Conservation (phyloP, 2,797 vertebrate species). For the Leucoraja ocellata region DNA sequence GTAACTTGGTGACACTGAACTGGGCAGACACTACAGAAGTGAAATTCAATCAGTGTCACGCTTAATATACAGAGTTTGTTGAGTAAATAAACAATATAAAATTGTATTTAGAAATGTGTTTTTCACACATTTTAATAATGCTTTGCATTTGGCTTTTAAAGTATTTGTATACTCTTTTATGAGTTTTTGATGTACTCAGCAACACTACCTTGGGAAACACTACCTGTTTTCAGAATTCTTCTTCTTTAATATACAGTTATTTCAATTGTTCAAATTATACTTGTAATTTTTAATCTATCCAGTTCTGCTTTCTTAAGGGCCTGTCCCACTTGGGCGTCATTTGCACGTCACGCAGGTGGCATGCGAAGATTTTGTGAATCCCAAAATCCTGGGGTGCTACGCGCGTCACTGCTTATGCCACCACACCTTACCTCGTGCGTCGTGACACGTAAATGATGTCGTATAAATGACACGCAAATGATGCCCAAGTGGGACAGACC, state of each 20-base stretch:
- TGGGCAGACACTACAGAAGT: neutral
- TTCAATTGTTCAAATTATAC: neutral
- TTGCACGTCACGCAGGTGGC: too few relatives aligned
- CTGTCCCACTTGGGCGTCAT: too few relatives aligned
- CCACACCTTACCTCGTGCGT: too few relatives aligned
- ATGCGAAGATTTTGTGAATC: too few relatives aligned
- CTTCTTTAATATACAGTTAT: neutral
- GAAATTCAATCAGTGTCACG: neutral
- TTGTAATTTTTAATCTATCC: neutral
- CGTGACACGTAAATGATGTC: too few relatives aligned
- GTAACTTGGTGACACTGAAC: neutral
- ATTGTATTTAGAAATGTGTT: too few relatives aligned
- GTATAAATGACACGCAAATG: too few relatives aligned
- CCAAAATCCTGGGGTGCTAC: too few relatives aligned
- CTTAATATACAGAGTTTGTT: neutral
- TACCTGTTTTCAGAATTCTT: neutral
- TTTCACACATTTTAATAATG: neutral
- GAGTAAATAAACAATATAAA: neutral
- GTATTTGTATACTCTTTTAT: neutral
- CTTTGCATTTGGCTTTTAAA: neutral
- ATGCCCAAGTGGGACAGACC: too few relatives aligned
- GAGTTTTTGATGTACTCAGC: neutral
- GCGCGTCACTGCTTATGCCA: too few relatives aligned
- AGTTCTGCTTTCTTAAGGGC: neutral
- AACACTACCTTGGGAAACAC: neutral